Conservation (phyloP, 2,113 vertebrate genomes). For the Hassar affinis region DNA sequence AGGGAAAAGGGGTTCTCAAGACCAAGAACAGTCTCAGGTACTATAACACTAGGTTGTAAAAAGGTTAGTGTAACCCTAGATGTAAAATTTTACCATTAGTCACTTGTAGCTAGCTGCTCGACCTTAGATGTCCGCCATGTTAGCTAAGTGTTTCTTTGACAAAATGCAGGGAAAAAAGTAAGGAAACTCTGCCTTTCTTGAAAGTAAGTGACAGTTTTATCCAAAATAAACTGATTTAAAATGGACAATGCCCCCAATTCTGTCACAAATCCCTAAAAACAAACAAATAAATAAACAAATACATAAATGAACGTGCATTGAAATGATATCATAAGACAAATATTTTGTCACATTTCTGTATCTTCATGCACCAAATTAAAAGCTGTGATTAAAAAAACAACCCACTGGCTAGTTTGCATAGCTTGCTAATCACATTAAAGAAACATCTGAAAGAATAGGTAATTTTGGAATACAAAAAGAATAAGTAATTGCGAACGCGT, state of each 20-base stretch:
- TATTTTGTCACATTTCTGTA: neutral
- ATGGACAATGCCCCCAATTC: neutral
- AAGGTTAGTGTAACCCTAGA: too few species aligned
- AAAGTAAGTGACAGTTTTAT: neutral
- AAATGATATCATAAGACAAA: neutral
- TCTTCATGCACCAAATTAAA: neutral
- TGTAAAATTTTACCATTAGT: too few species aligned
- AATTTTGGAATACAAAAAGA: conserved; percentile 64
- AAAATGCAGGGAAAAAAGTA: neutral
- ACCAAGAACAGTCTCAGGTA: too few species aligned
- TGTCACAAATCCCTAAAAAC: neutral
- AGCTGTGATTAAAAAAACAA: conserved; percentile 46
- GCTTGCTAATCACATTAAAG: conserved; percentile 74
- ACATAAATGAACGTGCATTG: neutral
- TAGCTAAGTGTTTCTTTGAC: neutral
- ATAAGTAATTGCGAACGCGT: conserved; percentile 69
- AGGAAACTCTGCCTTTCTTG: neutral
- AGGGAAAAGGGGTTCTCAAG: too few species aligned
- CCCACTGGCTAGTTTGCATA: conserved; percentile 70
- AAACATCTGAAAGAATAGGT: conserved; percentile 82
- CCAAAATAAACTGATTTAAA: neutral
- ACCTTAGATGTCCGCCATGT: neutral
- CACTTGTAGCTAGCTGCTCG: neutral
- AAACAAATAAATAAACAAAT: neutral
- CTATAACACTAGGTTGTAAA: too few species aligned